Evolutionary conservation across 2,797 vertebrate species (phyloP).

Genomic region (Cirrhinus molitorella): DNA sequence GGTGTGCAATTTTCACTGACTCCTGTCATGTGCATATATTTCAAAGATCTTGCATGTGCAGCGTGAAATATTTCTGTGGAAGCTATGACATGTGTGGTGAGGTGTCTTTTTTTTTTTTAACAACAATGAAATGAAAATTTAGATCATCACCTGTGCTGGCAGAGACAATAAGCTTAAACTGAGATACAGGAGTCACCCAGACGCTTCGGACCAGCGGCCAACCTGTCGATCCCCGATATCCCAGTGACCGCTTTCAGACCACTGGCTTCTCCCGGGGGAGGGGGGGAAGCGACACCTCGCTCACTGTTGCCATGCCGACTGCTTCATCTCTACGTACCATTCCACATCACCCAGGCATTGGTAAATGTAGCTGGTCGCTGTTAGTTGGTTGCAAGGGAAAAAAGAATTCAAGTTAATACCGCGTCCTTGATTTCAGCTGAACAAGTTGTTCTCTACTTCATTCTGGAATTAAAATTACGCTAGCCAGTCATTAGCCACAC

Average conservation of each 20-base stretch:
- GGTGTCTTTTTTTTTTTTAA: slow-evolving; percentile 28
- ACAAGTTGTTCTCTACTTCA: slow-evolving; percentile 52
- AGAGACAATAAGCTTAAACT: slow-evolving; percentile 93
- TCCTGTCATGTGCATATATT: background rate
- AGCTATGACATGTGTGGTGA: slow-evolving; percentile 60
- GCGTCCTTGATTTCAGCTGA: slow-evolving; percentile 64
- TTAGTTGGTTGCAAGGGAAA: slow-evolving; percentile 98
- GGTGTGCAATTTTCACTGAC: background rate
- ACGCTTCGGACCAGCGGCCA: slow-evolving; percentile 97
- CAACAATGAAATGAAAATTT: slow-evolving; percentile 32
- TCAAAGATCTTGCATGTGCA: slow-evolving; percentile 14
- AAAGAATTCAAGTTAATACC: slow-evolving; percentile 99
- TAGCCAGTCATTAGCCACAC: background rate
- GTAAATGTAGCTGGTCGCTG: slow-evolving; percentile 99
- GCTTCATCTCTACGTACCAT: slow-evolving; percentile 99
- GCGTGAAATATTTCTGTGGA: slow-evolving; percentile 75
- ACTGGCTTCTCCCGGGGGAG: slow-evolving; percentile 95
- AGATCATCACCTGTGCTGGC: slow-evolving; percentile 84
- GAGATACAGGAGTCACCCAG: slow-evolving; percentile 99
- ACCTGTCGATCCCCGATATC: slow-evolving; percentile 98
- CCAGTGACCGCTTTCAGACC: slow-evolving; percentile 99
- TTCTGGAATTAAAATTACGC: slow-evolving; percentile 14
- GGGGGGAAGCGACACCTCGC: slow-evolving; percentile 92
- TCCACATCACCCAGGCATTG: slow-evolving; percentile 99
- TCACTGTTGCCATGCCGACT: slow-evolving; percentile 99